Conservation (phyloP, 2,888 invertebrate genomes). For the Pimpla rufipes region DNA sequence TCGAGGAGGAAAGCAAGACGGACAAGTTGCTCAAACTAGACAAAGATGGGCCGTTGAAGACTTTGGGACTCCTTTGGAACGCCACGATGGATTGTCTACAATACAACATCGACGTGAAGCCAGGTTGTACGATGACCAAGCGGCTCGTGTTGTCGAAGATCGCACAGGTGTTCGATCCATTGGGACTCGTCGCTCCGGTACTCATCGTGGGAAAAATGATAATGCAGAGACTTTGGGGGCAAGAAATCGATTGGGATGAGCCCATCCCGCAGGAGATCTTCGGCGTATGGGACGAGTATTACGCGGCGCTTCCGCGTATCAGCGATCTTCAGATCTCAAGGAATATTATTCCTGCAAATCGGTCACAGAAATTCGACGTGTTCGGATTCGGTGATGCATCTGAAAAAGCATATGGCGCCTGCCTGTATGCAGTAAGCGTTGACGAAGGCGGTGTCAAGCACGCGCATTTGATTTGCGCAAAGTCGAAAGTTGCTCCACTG, state of each 20-base stretch:
- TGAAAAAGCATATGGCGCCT: too few relatives aligned
- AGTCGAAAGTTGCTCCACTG: background rate
- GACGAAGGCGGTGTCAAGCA: background rate
- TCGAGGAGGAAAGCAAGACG: conserved; percentile 15
- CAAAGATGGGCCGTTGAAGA: conserved; percentile 52
- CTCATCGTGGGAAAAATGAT: conserved; percentile 50
- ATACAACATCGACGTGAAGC: background rate
- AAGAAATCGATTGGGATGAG: conserved; percentile 42
- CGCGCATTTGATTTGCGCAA: background rate
- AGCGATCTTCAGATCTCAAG: background rate
- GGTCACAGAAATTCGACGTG: background rate
- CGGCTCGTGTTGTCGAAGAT: conserved; percentile 11
- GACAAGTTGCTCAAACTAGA: conserved; percentile 42
- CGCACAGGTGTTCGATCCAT: conserved; percentile 51
- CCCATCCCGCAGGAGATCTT: background rate
- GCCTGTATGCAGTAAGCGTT: background rate
- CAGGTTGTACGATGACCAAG: background rate
- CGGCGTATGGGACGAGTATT: background rate
- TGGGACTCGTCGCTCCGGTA: conserved; percentile 49
- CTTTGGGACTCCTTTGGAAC: conserved; percentile 46
- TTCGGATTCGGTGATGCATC: conserved; percentile 7
- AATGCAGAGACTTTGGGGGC: conserved; percentile 40
- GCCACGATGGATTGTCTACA: conserved; percentile 25
- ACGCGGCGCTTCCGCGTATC: too few relatives aligned
- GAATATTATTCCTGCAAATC: background rate